A percentile compares a stretch with the other conserved stretches of the same genome.
These are phyloP conservation scores for Cotesia congregata DNA, from an alignment of 2,888 invertebrate genomes.

Conservation along the genomic window DNA sequence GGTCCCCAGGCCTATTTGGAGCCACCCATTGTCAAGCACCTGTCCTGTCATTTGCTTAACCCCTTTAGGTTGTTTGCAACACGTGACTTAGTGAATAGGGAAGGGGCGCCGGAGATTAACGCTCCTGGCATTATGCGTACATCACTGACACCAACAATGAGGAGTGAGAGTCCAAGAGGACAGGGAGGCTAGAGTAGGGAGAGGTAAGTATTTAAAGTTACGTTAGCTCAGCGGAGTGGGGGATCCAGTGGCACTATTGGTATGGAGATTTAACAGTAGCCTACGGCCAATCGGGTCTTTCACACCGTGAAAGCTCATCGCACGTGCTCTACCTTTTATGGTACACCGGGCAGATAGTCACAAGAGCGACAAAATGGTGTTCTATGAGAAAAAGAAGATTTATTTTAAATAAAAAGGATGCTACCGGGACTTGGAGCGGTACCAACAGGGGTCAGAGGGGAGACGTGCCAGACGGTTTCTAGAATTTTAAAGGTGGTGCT, in stretches of 20 bases:
- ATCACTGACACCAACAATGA: background rate
- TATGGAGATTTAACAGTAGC: constrained; percentile 54
- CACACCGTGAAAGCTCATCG: constrained; percentile 47
- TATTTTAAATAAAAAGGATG: background rate
- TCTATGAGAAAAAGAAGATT: background rate
- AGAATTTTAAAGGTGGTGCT: constrained; percentile 61
- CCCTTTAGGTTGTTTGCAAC: background rate
- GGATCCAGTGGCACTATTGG: background rate
- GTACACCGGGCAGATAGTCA: background rate
- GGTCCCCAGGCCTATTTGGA: background rate
- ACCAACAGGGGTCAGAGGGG: constrained; percentile 29
- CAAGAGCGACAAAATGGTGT: constrained; percentile 9
- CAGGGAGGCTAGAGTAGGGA: background rate
- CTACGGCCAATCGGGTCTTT: constrained; percentile 44
- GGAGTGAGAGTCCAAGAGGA: background rate
- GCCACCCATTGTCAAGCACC: background rate
- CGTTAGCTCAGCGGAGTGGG: constrained; percentile 5
- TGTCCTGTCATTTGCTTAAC: background rate
- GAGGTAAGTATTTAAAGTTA: constrained; percentile 7
- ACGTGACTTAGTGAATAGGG: background rate
- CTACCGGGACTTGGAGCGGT: constrained; percentile 33
- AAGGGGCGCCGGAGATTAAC: background rate
- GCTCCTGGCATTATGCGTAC: background rate
- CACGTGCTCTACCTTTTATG: constrained; percentile 9
- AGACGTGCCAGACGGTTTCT: constrained; percentile 54